Evolutionary conservation across 1,140 invertebrate genomes (phyloP), one percentile per base, ranked within the genome.

Genomic region (Rhagoletis pomonella): DNA sequence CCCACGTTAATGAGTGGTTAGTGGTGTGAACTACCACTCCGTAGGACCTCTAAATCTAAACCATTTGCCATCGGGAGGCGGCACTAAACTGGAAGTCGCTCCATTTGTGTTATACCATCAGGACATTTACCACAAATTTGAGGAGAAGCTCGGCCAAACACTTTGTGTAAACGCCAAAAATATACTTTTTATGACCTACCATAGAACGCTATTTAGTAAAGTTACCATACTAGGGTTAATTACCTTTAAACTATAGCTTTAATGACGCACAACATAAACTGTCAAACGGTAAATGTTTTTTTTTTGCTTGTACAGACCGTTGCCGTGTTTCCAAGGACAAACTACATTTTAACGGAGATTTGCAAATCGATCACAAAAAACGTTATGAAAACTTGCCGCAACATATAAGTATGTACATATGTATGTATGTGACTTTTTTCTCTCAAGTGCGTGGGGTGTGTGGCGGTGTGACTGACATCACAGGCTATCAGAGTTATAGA

Each of bases 301-400:
- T 73, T 73, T 73, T 4, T 47, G 6, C 65, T 62, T 2, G 29
- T 17, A 55, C 67, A 73, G 14, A 81, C 47, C 55, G 55, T 42
- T 81, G 47, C 47, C 44, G 47, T 17, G 19, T 81, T 81, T 81
- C 73, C 73, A 81, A 81, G 73, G 73, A 81, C 73, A 81, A 81
- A 81, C 73, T 58, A 81, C 73, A 81, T 81, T 81, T 81, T 81
- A 81, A 17, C 47, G 50, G n/a, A 81, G 19, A 81, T 81, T 81
- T 81, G 44, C 44, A 81, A 81, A 81, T 55, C 73, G 17, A 3
- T 81, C 47, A 81, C 73, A 58, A 81, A 81, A 81, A 50, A 17
- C 14, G 17, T 29, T 29, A 73, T 73, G 39, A 42, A 73, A 29
- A 73, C n/a, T 4, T 55, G 10, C 17, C 47, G 44, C 12, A 2